phyloP scores from a whole-genome alignment of 1,140 invertebrate species.

The Gryon sp. region DNA sequence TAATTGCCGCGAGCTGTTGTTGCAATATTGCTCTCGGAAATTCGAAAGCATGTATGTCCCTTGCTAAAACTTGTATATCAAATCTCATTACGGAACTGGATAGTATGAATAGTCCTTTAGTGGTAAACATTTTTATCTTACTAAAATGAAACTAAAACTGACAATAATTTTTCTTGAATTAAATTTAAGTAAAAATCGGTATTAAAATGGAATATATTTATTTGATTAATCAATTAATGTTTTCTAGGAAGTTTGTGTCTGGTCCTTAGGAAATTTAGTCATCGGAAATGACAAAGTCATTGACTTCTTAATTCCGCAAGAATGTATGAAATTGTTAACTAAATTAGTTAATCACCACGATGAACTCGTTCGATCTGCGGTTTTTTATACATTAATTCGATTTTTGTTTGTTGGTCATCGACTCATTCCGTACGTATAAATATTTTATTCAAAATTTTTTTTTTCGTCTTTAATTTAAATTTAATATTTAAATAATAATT shows the following conservation, averaged over 20 bases:
- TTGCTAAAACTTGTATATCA: constrained; percentile 71
- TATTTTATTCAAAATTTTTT: background rate
- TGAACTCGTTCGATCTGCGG: constrained; percentile 59
- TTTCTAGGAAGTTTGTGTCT: constrained; percentile 72
- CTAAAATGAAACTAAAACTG: too few relatives aligned
- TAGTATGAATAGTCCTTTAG: constrained; percentile 69
- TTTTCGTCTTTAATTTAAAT: constrained; percentile 6
- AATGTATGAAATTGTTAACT: constrained; percentile 67
- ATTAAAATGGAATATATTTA: background rate
- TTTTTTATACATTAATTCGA: constrained; percentile 68
- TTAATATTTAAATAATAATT: constrained; percentile 2
- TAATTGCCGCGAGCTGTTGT: constrained; percentile 73
- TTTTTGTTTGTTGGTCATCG: constrained; percentile 64
- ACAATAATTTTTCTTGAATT: too few relatives aligned
- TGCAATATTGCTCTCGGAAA: constrained; percentile 77
- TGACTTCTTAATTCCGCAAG: constrained; percentile 69
- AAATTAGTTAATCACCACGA: constrained; percentile 67
- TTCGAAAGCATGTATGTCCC: constrained; percentile 68
- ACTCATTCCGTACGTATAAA: constrained; percentile 63
- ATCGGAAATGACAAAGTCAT: constrained; percentile 66
- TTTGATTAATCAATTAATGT: constrained; percentile 3
- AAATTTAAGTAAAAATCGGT: too few relatives aligned
- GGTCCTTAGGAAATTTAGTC: constrained; percentile 76
- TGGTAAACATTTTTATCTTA: constrained; percentile 63
- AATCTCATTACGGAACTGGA: constrained; percentile 73